Conservation (phyloP, 2,797 vertebrate species). For the Amblyraja radiata region DNA sequence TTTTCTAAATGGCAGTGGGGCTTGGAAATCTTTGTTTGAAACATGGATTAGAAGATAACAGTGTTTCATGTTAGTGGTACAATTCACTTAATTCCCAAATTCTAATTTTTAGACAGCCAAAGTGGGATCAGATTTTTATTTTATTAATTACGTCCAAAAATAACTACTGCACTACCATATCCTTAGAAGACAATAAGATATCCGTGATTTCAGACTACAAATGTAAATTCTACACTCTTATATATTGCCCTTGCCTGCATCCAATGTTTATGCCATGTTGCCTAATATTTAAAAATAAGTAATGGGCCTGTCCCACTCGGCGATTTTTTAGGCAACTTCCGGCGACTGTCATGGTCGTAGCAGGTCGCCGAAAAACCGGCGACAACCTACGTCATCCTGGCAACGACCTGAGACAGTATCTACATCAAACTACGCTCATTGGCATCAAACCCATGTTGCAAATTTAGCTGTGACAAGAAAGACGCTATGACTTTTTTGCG, state of each 20-base stretch:
- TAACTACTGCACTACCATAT: neutral
- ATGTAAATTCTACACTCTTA: neutral
- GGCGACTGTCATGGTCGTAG: no score
- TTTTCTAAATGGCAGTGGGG: neutral
- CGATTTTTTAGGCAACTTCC: no score
- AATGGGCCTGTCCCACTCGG: no score
- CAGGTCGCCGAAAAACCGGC: no score
- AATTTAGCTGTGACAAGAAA: no score
- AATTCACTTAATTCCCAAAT: neutral
- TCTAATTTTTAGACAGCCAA: neutral
- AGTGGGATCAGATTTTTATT: neutral
- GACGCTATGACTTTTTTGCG: no score
- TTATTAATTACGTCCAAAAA: neutral
- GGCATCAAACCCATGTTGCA: no score
- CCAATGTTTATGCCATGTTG: neutral
- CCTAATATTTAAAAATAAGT: neutral
- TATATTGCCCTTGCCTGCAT: neutral
- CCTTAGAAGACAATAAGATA: neutral
- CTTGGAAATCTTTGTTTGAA: neutral
- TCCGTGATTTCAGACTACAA: neutral
- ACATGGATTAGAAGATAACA: neutral
- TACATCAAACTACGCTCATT: no score
- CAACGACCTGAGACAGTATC: no score
- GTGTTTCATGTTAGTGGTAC: neutral
- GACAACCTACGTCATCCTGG: no score